Base-by-base conservation (phyloP, 2,888 invertebrate species). In the Netelia melanura region DNA sequence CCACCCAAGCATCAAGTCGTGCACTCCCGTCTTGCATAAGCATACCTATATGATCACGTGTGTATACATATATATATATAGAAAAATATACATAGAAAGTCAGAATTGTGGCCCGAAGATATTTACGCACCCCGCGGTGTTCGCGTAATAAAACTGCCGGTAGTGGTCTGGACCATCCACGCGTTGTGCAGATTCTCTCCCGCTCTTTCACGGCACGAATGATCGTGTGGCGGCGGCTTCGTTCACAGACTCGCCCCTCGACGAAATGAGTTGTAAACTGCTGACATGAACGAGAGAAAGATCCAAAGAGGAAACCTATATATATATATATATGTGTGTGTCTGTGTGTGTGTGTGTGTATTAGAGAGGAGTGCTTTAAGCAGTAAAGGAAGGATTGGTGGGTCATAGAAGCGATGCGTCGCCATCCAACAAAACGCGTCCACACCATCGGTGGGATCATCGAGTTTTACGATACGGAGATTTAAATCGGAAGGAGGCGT, bases 251-350 rank as follows among this genome's bases (percentile, higher is more conserved):
- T 77, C 71, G 71, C 68, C 71, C 70, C 54, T 43, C 52, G 78
- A 82, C 86, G 90, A 90, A 91, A 91, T 90, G 90, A 91, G 91
- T 90, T 90, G 90, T 90, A 90, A 90, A 90, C 88, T 87, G 86
- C 86, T 78, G 83, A 82, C 85, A 67, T 72, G 74, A 83, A 86
- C 77, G 71, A 81, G 81, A 43, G 74, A 72, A 74, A 56, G 56
- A 85, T 62, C 48, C 54, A 64, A 67, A 76, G 70, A 81, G 74
- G 82, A 80, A 81, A 82, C 75, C 70, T 78, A 43, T 72, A 48
- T 30, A 44, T 74, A 23, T 14, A 48, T 38, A 65, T 56, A 44
- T 61, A 38, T 58, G 21, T 30, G 23, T 56, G 38, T 6, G 30
- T 5, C 5, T 5, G 30, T 0, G 38, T 38, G 38, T 38, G 8